Conservation (phyloP, 2,888 invertebrate species). For the Megaustenia siamemsis region DNA sequence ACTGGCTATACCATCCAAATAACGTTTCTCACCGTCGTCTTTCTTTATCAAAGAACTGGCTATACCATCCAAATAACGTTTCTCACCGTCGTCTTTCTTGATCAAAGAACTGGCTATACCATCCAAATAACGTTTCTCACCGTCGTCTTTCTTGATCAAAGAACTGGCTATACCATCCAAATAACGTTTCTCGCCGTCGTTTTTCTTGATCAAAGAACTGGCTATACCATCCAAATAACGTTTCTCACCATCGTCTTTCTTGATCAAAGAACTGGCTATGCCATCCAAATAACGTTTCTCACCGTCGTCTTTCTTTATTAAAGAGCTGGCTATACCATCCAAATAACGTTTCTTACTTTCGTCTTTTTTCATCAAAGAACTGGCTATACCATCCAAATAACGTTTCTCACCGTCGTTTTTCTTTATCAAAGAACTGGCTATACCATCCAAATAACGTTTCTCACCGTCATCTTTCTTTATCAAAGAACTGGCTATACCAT, state of each 20-base stretch:
- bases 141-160: background rate
- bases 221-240: background rate
- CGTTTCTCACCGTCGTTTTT: background rate
- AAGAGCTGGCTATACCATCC: background rate
- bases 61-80: too few relatives aligned
- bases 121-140: background rate
- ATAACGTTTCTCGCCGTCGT: background rate
- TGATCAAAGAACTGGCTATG: background rate
- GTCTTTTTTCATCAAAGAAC: conserved; percentile 1
- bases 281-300: background rate
- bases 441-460: conserved; percentile 1
- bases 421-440: background rate
- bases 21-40: too few relatives aligned
- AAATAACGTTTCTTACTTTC: too few relatives aligned
- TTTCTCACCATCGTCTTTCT: background rate
- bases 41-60: too few relatives aligned
- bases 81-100: background rate
- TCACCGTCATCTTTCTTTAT: background rate
- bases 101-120: conserved; percentile 3
- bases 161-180: conserved; percentile 13
- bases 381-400: background rate
- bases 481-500: conserved; percentile 1
- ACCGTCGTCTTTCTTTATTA: background rate
- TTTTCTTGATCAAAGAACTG: background rate
- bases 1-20: too few relatives aligned